phyloP scores from a whole-genome alignment of 2,888 invertebrate species.

The Protonemura montana region DNA sequence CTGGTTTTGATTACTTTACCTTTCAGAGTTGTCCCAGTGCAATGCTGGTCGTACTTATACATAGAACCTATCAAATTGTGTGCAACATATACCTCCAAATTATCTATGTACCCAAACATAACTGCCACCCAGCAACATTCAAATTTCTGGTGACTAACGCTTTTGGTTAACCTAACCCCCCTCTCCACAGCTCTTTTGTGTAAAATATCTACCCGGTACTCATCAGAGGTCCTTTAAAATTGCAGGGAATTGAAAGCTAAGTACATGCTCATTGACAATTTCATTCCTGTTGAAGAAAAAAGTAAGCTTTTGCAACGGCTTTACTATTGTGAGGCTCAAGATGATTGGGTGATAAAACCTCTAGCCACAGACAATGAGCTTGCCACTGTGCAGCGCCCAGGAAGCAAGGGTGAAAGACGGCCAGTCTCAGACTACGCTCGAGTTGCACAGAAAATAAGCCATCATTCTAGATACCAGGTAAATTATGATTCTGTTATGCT shows the following conservation, averaged over 20 bases:
- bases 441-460: constrained; percentile 62
- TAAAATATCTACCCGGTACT: neutral
- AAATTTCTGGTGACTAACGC: too few species aligned
- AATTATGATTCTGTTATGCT: neutral
- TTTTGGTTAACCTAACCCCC: too few species aligned
- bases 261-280: constrained; percentile 87
- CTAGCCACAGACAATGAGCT: constrained; percentile 47
- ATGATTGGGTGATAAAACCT: constrained; percentile 70
- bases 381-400: constrained; percentile 65
- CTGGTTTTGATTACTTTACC: too few species aligned
- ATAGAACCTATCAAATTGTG: too few species aligned
- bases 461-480: constrained; percentile 57
- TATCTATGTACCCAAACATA: too few species aligned
- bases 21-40: too few species aligned
- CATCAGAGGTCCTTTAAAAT: constrained; percentile 42
- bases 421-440: constrained; percentile 70
- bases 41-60: too few species aligned
- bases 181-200: too few species aligned
- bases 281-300: constrained; percentile 85
- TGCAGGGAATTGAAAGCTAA: constrained; percentile 84
- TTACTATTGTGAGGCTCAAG: constrained; percentile 82
- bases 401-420: constrained; percentile 70
- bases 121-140: too few species aligned
- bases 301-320: constrained; percentile 76
- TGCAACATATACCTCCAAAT: too few species aligned